Evolutionary conservation across 1,140 invertebrate species (phyloP).

Genomic region (Rhizoglyphus robini): DNA sequence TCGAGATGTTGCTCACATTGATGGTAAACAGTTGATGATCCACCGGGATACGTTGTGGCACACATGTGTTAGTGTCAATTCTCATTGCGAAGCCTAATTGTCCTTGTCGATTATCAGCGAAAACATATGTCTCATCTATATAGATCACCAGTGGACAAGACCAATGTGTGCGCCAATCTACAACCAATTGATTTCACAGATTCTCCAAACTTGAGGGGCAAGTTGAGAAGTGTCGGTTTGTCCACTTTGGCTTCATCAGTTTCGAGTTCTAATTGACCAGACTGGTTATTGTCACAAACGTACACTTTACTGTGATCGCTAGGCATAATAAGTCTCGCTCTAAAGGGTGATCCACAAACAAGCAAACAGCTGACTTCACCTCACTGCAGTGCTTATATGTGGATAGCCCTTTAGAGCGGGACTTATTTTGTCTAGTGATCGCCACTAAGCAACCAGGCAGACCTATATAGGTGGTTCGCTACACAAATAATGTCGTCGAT

Average conservation of each 20-base stretch:
- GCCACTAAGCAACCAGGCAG: too few relatives aligned
- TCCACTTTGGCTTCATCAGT: neutral
- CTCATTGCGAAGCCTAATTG: neutral
- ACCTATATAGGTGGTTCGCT: neutral
- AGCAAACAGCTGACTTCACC: too few relatives aligned
- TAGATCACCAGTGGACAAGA: neutral
- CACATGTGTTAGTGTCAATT: neutral
- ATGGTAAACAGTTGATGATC: neutral
- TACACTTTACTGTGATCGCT: neutral
- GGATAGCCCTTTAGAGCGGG: too few relatives aligned
- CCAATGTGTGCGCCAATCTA: neutral
- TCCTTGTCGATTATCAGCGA: neutral
- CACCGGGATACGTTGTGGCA: neutral
- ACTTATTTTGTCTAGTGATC: too few relatives aligned
- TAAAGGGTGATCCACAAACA: too few relatives aligned
- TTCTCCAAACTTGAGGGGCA: neutral
- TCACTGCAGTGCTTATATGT: too few relatives aligned
- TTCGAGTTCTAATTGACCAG: neutral
- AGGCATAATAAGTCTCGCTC: too few relatives aligned
- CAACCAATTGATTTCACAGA: neutral
- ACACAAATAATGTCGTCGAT: neutral
- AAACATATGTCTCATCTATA: neutral
- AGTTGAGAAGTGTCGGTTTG: neutral
- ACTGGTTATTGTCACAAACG: neutral
- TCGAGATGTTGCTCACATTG: neutral